Conservation (phyloP, 2,888 invertebrate genomes). For the Eucriotettix oculatus region DNA sequence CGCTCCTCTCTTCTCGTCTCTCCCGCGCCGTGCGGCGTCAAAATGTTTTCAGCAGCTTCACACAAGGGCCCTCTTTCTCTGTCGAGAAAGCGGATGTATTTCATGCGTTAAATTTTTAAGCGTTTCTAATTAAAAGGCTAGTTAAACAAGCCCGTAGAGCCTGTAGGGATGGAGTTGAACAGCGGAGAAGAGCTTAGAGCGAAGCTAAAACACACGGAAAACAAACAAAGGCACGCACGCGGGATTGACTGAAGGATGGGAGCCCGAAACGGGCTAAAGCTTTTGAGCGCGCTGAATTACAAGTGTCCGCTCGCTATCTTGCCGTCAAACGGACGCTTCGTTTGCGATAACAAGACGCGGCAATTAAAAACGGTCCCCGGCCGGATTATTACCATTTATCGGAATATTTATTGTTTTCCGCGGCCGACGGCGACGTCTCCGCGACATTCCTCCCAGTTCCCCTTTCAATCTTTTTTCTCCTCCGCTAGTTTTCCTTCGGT, state of each 20-base stretch:
- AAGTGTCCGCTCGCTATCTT: no score
- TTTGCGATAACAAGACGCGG: no score
- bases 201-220: constrained; percentile 4
- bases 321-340: no score
- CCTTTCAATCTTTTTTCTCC: background rate
- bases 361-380: no score
- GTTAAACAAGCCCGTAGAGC: constrained; percentile 24
- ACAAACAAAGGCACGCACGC: constrained; percentile 5
- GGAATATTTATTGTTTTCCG: background rate
- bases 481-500: constrained; percentile 1
- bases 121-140: constrained; percentile 31
- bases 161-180: background rate
- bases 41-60: background rate
- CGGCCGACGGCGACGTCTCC: background rate
- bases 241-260: background rate
- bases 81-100: constrained; percentile 21
- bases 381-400: no score
- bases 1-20: background rate
- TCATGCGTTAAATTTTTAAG: constrained; percentile 28
- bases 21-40: background rate
- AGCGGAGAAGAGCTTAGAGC: background rate
- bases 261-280: constrained; percentile 6
- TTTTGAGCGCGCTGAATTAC: background rate
- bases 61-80: background rate
- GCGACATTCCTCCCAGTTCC: no score